These are phyloP conservation scores for Caenorhabditis inopinata DNA, from an alignment of 1,140 invertebrate species.

Conservation along the genomic window DNA sequence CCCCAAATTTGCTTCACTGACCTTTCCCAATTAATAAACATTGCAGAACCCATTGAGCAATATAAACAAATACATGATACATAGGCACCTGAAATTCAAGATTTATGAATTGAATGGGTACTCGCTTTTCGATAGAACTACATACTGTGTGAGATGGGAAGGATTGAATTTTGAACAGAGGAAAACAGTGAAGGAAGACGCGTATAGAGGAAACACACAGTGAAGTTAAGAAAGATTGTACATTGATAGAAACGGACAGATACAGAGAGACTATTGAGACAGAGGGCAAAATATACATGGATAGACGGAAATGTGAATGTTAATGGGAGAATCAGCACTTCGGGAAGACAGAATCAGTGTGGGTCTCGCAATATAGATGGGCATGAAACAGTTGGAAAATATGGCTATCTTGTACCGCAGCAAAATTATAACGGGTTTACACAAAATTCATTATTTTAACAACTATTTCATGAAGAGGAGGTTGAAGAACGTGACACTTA, in stretches of 20 bases:
- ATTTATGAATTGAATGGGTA: not conserved
- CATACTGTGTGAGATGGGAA: slow-evolving; percentile 1
- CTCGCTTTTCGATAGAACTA: not conserved
- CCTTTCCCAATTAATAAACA: slow-evolving; percentile 63
- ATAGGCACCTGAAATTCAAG: slow-evolving; percentile 57
- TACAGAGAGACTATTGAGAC: not conserved
- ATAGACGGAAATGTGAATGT: not conserved
- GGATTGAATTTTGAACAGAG: not conserved
- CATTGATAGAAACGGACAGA: not conserved
- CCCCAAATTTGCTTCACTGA: too few relatives aligned
- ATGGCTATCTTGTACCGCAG: too few relatives aligned
- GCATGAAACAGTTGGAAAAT: too few relatives aligned
- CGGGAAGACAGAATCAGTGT: not conserved
- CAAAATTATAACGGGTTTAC: too few relatives aligned
- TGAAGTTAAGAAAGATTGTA: not conserved
- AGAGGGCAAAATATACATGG: not conserved
- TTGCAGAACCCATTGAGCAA: slow-evolving; percentile 65
- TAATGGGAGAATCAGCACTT: not conserved
- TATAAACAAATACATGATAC: slow-evolving; percentile 65
- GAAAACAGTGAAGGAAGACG: slow-evolving; percentile 7
- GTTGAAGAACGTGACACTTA: not conserved
- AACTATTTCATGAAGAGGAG: not conserved
- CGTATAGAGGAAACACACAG: slow-evolving; percentile 31
- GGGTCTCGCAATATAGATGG: not conserved
- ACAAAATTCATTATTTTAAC: too few relatives aligned